These are phyloP conservation scores for Spodoptera frugiperda DNA, from an alignment of 1,140 invertebrate genomes.

Conservation along the genomic window DNA sequence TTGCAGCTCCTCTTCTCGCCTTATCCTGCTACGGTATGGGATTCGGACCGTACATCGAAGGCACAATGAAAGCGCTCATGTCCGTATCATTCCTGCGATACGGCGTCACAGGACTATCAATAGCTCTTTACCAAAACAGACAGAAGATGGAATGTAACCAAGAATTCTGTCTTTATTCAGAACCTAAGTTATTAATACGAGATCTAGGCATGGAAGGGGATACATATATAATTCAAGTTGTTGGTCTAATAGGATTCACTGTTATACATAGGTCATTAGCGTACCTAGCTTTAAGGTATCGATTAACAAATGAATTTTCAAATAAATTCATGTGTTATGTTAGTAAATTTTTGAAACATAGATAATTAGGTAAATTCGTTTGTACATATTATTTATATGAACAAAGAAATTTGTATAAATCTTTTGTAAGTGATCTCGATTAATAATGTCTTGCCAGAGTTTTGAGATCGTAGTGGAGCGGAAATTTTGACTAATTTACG, in stretches of 20 bases:
- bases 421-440: neutral
- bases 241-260: constrained; percentile 80
- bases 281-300: constrained; percentile 80
- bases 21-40: constrained; percentile 89
- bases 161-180: constrained; percentile 87
- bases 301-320: constrained; percentile 80
- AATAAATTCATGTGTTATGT: constrained; percentile 82
- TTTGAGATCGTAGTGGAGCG: neutral
- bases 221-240: constrained; percentile 73
- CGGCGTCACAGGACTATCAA: constrained; percentile 84
- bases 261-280: constrained; percentile 78
- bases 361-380: constrained; percentile 53
- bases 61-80: constrained; percentile 86
- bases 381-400: neutral
- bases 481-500: neutral
- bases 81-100: constrained; percentile 88
- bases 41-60: constrained; percentile 87
- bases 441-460: neutral
- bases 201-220: constrained; percentile 81
- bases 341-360: constrained; percentile 81
- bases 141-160: constrained; percentile 73
- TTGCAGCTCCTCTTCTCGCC: constrained; percentile 87
- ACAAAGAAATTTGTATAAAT: too few species aligned
- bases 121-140: constrained; percentile 77
- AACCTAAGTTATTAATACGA: constrained; percentile 85